Evolutionary conservation across 2,797 vertebrate species (phyloP).

Genomic region (Pygocentrus nattereri): DNA sequence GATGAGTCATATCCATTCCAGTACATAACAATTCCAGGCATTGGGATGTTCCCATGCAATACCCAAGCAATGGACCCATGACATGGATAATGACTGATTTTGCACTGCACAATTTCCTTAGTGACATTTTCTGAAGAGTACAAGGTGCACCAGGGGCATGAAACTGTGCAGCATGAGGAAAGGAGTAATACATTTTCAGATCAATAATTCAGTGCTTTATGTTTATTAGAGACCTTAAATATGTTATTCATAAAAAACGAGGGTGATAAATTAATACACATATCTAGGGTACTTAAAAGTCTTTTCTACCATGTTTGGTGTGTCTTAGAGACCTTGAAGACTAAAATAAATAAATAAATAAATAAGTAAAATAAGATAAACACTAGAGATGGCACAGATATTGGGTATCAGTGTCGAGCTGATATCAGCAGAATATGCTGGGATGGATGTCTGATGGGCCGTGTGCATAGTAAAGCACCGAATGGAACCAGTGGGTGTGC

Average conservation of each 20-base stretch:
- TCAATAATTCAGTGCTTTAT: constrained; percentile 40
- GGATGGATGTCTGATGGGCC: too few relatives aligned
- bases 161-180: neutral
- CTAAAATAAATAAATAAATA: too few relatives aligned
- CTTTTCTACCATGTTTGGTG: too few relatives aligned
- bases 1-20: neutral
- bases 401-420: too few relatives aligned
- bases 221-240: constrained; percentile 8
- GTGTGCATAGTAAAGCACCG: too few relatives aligned
- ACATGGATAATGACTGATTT: neutral
- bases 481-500: too few relatives aligned
- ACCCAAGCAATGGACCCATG: neutral
- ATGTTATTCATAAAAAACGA: constrained; percentile 26
- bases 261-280: constrained; percentile 14
- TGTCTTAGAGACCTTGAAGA: too few relatives aligned
- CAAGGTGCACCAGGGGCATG: neutral
- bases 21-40: neutral
- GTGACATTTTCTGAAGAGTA: constrained; percentile 4
- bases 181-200: constrained; percentile 5
- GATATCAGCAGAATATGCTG: too few relatives aligned
- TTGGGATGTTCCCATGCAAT: neutral
- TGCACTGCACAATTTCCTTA: constrained; percentile 4
- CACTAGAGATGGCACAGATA: too few relatives aligned
- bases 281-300: too few relatives aligned
- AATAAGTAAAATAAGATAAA: too few relatives aligned